Evolutionary conservation across 2,113 vertebrate species (phyloP).

Genomic region (Triplophysa tibetana): DNA sequence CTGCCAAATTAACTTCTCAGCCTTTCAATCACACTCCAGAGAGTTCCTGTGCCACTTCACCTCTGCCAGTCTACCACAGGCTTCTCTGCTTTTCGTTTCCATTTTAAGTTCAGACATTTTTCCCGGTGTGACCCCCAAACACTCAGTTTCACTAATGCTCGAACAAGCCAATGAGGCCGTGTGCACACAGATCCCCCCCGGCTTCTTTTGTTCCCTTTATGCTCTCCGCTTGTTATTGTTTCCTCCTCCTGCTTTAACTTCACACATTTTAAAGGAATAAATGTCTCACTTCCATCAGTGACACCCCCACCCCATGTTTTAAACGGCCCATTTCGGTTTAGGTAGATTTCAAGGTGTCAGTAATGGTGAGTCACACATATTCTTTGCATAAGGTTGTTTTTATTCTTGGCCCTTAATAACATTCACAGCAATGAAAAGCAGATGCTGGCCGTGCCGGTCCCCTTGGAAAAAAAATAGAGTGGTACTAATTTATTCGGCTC

Average conservation of each 20-base stretch:
- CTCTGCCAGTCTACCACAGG: constrained; percentile 82
- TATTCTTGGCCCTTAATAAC: constrained; percentile 98
- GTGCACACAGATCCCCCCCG: not conserved
- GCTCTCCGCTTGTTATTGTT: too few relatives aligned
- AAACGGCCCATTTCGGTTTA: constrained; percentile 96
- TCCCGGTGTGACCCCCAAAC: constrained; percentile 56
- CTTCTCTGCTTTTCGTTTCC: constrained; percentile 66
- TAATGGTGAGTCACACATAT: constrained; percentile 90
- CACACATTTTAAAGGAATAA: constrained; percentile 26
- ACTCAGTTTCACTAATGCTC: constrained; percentile 50
- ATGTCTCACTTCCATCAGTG: constrained; percentile 24
- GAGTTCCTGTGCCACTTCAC: constrained; percentile 91
- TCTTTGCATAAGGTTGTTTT: constrained; percentile 86
- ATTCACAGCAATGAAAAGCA: constrained; percentile 98
- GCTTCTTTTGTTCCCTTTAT: constrained; percentile 12
- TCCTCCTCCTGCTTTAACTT: not conserved
- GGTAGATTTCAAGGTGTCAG: constrained; percentile 99
- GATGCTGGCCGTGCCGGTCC: constrained; percentile 92
- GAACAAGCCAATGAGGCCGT: constrained; percentile 20
- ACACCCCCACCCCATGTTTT: constrained; percentile 68
- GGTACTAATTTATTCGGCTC: constrained; percentile 94
- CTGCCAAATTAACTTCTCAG: constrained; percentile 99
- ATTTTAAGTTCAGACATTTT: constrained; percentile 64
- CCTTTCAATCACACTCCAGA: constrained; percentile 99
- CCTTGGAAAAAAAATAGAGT: constrained; percentile 98